Percentiles rank a stretch among this genome's conserved stretches.
These are phyloP conservation scores for Morphnarchus princeps DNA, from an alignment of 2,113 vertebrate species.

Conservation along the genomic window DNA sequence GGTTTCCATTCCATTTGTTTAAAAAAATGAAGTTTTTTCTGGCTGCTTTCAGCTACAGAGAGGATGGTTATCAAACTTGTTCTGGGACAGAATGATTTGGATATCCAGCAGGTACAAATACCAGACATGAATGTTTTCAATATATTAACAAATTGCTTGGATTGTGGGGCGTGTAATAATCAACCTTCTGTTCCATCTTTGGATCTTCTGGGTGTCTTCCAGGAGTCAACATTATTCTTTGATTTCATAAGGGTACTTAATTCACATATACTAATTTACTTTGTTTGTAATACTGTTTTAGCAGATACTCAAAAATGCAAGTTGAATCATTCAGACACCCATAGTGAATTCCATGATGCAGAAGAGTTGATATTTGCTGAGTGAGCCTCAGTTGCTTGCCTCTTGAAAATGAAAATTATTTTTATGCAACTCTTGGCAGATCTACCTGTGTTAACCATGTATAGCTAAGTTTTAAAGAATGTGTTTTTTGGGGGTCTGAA, in stretches of 20 bases:
- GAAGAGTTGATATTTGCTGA: slow-evolving; percentile 38
- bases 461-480: slow-evolving; percentile 19
- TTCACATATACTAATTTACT: neutral
- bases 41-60: slow-evolving; percentile 23
- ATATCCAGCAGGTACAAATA: slow-evolving; percentile 28
- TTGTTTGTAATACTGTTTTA: neutral
- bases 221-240: neutral
- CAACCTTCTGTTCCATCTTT: slow-evolving; percentile 28
- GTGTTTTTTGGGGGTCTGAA: slow-evolving; percentile 26
- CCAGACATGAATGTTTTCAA: slow-evolving; percentile 2
- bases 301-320: neutral
- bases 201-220: slow-evolving; percentile 39
- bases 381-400: slow-evolving; percentile 18
- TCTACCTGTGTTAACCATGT: neutral
- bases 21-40: slow-evolving; percentile 15
- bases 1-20: slow-evolving; percentile 36
- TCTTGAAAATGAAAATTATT: slow-evolving; percentile 8
- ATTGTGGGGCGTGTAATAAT: neutral
- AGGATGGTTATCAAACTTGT: slow-evolving; percentile 2
- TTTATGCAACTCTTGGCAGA: slow-evolving; percentile 33
- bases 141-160: neutral
- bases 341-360: slow-evolving; percentile 25
- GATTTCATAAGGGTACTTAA: slow-evolving; percentile 32
- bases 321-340: neutral
- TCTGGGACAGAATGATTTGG: slow-evolving; percentile 23